Conservation (phyloP, 1,140 invertebrate species). For the Apis cerana region DNA sequence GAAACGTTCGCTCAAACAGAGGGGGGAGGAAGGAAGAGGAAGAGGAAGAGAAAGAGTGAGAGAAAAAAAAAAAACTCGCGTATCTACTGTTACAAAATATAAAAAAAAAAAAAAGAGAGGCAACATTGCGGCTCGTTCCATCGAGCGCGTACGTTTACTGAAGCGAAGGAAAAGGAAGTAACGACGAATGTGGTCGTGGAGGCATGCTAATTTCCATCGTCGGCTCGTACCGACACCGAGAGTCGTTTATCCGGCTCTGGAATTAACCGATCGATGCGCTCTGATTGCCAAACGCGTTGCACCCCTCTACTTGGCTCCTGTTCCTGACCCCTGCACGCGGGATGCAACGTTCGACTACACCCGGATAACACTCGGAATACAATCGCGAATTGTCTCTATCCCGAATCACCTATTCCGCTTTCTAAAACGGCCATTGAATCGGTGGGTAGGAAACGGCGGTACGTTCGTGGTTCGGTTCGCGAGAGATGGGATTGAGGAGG, state of each 20-base stretch:
- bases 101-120: conserved; percentile 18
- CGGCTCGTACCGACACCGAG: conserved; percentile 70
- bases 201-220: conserved; percentile 74
- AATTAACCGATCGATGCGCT: conserved; percentile 59
- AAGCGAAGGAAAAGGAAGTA: conserved; percentile 72
- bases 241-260: conserved; percentile 63
- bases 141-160: conserved; percentile 69
- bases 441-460: no score
- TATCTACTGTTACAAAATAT: neutral
- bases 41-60: no score
- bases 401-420: neutral
- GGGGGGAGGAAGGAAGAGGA: no score
- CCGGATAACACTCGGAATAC: neutral
- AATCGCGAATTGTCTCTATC: neutral
- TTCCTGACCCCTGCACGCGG: no score
- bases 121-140: conserved; percentile 56
- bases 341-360: neutral
- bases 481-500: no score
- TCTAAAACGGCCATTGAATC: neutral
- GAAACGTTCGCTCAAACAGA: neutral
- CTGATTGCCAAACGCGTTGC: conserved; percentile 62
- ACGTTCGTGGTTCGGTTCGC: no score
- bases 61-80: no score
- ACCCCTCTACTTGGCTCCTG: neutral
- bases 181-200: conserved; percentile 55